phyloP scores from a whole-genome alignment of 1,140 invertebrate genomes.

The Antheraea pernyi region DNA sequence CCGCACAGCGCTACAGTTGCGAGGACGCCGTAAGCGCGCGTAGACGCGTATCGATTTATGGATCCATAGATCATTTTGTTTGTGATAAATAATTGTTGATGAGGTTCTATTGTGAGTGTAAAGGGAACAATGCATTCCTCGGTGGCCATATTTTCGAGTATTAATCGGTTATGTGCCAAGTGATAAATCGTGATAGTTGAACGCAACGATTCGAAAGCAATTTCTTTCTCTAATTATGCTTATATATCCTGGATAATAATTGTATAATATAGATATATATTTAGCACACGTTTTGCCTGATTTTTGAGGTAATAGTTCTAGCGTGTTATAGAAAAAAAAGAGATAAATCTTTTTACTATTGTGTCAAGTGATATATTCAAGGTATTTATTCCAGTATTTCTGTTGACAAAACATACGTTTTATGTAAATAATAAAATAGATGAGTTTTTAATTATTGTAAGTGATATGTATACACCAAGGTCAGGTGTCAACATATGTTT shows the following conservation, averaged over 20 bases:
- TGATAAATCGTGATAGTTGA: neutral
- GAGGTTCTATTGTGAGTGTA: conserved; percentile 32
- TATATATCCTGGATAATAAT: neutral
- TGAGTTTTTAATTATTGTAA: too few relatives aligned
- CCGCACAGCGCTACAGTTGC: conserved; percentile 38
- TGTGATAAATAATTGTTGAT: conserved; percentile 16
- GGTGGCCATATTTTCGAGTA: conserved; percentile 15
- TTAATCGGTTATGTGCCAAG: conserved; percentile 14
- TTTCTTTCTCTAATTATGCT: neutral
- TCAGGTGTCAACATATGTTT: too few relatives aligned
- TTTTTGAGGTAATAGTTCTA: too few relatives aligned
- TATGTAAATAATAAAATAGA: too few relatives aligned
- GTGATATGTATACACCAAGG: too few relatives aligned
- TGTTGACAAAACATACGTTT: too few relatives aligned
- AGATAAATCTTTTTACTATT: too few relatives aligned
- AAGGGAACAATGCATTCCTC: conserved; percentile 27
- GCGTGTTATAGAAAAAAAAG: too few relatives aligned
- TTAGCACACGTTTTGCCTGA: too few relatives aligned
- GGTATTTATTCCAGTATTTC: too few relatives aligned
- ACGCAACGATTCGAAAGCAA: neutral
- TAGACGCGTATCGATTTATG: conserved; percentile 18
- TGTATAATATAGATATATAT: too few relatives aligned
- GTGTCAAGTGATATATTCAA: too few relatives aligned
- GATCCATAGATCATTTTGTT: conserved; percentile 34
- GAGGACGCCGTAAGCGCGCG: conserved; percentile 32